Percentiles rank a stretch among this genome's conserved stretches.
Conservation (phyloP, 2,113 vertebrate species). For the Fulica atra region DNA sequence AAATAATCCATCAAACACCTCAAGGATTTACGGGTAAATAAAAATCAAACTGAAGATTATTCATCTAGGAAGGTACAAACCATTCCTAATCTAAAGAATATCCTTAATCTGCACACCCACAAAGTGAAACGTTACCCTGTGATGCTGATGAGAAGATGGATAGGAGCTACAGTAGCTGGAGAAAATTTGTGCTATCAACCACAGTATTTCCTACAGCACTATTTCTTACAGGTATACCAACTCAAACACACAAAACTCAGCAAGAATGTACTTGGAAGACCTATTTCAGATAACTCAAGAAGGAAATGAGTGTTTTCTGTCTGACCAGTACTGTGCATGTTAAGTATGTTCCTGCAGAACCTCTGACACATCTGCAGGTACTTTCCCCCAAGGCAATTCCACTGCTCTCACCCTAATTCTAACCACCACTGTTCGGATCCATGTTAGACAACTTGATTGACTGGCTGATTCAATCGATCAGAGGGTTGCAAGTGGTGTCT, state of each 20-base stretch:
- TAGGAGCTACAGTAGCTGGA: neutral
- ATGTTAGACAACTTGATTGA: rapidly evolving
- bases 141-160: neutral
- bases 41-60: neutral
- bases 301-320: rapidly evolving
- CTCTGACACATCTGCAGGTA: neutral
- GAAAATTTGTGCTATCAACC: neutral
- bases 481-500: neutral
- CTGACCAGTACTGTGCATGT: rapidly evolving
- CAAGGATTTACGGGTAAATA: neutral
- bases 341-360: rapidly evolving
- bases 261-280: neutral
- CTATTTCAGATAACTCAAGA: neutral
- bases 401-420: neutral
- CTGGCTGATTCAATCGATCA: rapidly evolving
- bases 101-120: neutral
- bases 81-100: neutral
- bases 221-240: neutral
- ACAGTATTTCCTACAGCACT: neutral
- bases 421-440: neutral
- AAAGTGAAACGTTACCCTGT: neutral
- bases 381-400: neutral
- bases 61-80: neutral
- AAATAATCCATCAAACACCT: neutral
- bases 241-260: neutral